Evolutionary conservation across 2,888 invertebrate genomes (phyloP), one percentile per base, ranked within the genome.

Genomic region (Parascotia fuliginaria): DNA sequence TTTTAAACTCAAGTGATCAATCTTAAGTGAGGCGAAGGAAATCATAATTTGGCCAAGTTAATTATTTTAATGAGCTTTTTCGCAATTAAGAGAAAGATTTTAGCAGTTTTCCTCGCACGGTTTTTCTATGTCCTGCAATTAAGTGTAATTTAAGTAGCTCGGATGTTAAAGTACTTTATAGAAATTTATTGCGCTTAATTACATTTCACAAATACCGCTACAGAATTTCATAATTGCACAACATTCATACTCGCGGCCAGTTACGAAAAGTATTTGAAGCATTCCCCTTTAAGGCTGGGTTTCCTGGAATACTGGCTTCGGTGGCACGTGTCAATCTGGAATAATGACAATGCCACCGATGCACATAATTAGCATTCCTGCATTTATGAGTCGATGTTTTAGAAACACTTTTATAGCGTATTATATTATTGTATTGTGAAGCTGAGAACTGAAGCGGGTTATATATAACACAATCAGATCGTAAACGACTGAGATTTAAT

Each of bases 21-120:
- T 71, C 53, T 64, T 57, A 56, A 31, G 44, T 52, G 44, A 34
- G 52, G 29, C 48, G 45, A 50, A 49, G 52, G 45, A 50, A 62
- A 65, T 65, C 44, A 62, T 59, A 60, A 65, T 65, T 65, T 56
- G 48, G 41, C 52, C 54, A 41, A 40, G 36, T 59, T 62, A 60
- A 62, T 69, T 60, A 51, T 55, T 63, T 59, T 65, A 72, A 72
- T 65, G 52, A 60, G 46, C 37, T 54, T 72, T 64, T 53, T 57
- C 49, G 50, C 48, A 55, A 57, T 63, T 61, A 58, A 29, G 44
- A 53, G 46, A 57, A 48, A 45, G 28, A 48, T 45, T 40, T 59
- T 41, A n/a, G 42, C 16, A 36, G 47, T 28, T 52, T 58, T 56
- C 43, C 60, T 55, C 51, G 62, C 54, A 59, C 53, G 44, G 28